phyloP scores from a whole-genome alignment of 2,113 vertebrate species.

The Calypte anna region DNA sequence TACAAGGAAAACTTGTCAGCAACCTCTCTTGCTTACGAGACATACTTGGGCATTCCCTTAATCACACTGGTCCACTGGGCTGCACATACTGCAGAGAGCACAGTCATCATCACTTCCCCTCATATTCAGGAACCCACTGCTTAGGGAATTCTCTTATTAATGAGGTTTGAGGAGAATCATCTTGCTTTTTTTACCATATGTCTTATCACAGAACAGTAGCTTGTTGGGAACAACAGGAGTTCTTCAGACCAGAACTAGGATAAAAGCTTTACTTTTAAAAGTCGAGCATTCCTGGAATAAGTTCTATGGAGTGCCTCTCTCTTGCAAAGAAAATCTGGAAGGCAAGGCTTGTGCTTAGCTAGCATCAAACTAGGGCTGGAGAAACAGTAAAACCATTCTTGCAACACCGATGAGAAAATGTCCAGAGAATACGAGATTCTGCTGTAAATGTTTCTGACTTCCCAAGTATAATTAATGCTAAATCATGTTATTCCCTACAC shows the following conservation, averaged over 20 bases:
- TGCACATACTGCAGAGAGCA: not conserved
- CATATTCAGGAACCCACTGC: not conserved
- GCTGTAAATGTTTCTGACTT: not conserved
- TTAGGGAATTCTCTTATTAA: not conserved
- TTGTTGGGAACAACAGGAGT: not conserved
- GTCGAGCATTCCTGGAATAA: not conserved
- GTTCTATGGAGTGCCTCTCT: not conserved
- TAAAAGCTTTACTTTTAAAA: not conserved
- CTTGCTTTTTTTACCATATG: not conserved
- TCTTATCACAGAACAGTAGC: not conserved
- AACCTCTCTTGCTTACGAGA: not conserved
- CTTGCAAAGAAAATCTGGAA: not conserved
- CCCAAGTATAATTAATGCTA: not conserved
- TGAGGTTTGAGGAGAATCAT: rapidly evolving
- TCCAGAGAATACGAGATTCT: not conserved
- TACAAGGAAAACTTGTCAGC: not conserved
- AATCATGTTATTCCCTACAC: not conserved
- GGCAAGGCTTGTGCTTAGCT: not conserved
- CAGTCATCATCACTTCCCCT: not conserved
- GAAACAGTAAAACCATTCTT: not conserved
- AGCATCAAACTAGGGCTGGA: not conserved
- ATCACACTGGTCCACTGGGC: not conserved
- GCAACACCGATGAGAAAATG: not conserved
- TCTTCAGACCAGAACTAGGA: not conserved
- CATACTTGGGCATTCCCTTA: not conserved